Evolutionary conservation across 2,113 vertebrate genomes (phyloP).

Genomic region (Percina caprodes): DNA sequence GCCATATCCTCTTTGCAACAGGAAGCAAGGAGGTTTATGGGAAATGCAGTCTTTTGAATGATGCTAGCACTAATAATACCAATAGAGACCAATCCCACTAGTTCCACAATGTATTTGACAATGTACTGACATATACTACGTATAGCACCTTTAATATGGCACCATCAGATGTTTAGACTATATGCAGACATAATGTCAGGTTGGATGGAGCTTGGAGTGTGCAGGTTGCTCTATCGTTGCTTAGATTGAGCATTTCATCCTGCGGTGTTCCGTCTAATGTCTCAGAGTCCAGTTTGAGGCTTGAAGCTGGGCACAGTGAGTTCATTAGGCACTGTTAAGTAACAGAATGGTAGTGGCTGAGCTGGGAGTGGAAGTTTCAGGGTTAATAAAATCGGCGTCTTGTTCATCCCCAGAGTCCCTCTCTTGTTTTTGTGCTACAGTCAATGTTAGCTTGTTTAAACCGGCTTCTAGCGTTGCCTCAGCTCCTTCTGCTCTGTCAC

Average conservation of each 20-base stretch:
- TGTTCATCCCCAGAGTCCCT: constrained; percentile 53
- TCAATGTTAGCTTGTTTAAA: constrained; percentile 76
- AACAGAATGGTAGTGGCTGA: constrained; percentile 54
- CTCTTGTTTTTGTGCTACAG: constrained; percentile 48
- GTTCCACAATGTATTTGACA: constrained; percentile 8
- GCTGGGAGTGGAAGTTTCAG: constrained; percentile 41
- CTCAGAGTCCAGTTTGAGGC: constrained; percentile 10
- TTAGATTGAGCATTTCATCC: neutral
- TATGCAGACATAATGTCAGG: constrained; percentile 18
- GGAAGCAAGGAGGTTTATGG: neutral
- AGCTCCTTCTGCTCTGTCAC: constrained; percentile 83
- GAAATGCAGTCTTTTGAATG: constrained; percentile 8
- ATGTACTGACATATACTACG: constrained; percentile 18
- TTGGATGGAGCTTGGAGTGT: neutral
- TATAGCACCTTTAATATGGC: constrained; percentile 40
- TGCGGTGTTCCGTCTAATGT: neutral
- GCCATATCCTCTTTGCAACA: neutral
- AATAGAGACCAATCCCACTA: neutral
- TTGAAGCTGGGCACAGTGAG: neutral
- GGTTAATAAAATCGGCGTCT: constrained; percentile 42
- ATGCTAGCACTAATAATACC: neutral
- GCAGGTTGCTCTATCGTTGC: neutral
- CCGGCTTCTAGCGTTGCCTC: constrained; percentile 73
- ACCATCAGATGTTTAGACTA: constrained; percentile 27
- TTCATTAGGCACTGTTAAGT: constrained; percentile 67